Evolutionary conservation across 2,113 vertebrate genomes (phyloP).

Genomic region (Sapayoa aenigma): DNA sequence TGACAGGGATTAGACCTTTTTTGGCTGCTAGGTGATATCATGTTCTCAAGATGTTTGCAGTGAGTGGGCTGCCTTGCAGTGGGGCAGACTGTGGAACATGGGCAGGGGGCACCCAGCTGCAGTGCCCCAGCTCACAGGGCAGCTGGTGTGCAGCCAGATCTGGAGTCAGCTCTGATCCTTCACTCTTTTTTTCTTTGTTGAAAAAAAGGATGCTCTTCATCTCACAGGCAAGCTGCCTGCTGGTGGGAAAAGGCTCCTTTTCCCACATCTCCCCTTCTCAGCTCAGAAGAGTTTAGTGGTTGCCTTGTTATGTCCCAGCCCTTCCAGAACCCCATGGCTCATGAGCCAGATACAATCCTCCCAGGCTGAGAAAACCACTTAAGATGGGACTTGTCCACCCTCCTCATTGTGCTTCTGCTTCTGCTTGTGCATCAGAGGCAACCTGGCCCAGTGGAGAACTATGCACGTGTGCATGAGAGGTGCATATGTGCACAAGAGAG

Average conservation of each 20-base stretch:
- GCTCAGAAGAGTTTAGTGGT: background rate
- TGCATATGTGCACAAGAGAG: background rate
- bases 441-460: background rate
- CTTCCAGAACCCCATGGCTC: background rate
- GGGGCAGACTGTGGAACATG: background rate
- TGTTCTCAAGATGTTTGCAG: background rate
- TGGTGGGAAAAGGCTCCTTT: background rate
- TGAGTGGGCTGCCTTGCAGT: background rate
- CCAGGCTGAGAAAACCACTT: background rate
- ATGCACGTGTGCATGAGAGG: too few relatives aligned
- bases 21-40: background rate
- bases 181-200: background rate
- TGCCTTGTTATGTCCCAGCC: background rate
- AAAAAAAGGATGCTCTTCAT: background rate
- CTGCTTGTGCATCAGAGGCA: background rate
- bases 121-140: background rate
- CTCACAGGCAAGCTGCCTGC: background rate
- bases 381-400: background rate
- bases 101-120: background rate
- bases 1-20: background rate
- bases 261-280: background rate
- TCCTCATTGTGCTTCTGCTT: rapidly evolving
- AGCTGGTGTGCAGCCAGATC: background rate
- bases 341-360: background rate
- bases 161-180: background rate